A percentile compares a stretch with the other conserved stretches of the same genome.
Conservation (phyloP, 2,113 vertebrate genomes). For the Solea senegalensis region DNA sequence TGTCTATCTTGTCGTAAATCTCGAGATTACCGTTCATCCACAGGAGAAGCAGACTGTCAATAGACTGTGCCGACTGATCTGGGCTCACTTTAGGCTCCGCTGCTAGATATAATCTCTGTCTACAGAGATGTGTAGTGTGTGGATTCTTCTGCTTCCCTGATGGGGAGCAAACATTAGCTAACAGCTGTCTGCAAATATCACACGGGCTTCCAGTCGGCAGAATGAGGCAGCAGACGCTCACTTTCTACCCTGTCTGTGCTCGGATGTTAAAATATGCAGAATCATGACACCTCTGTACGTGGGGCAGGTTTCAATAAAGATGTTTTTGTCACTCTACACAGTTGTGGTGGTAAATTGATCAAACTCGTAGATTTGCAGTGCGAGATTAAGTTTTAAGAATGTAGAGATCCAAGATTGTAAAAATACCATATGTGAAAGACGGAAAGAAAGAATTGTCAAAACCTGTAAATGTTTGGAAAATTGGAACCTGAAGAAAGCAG, state of each 20-base stretch:
- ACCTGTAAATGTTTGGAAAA: too few species aligned
- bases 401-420: too few species aligned
- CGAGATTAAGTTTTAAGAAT: too few species aligned
- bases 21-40: too few species aligned
- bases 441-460: too few species aligned
- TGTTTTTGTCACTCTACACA: neutral
- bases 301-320: neutral
- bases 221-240: neutral
- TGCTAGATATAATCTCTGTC: neutral
- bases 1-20: too few species aligned
- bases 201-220: neutral
- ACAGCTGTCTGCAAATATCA: constrained; percentile 2
- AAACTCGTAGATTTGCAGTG: too few species aligned
- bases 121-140: neutral
- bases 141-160: neutral
- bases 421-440: too few species aligned
- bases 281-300: neutral
- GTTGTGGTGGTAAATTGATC: too few species aligned
- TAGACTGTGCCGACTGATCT: neutral
- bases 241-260: neutral
- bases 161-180: neutral
- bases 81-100: neutral
- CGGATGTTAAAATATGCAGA: neutral
- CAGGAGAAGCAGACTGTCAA: too few species aligned
- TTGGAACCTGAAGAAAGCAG: too few species aligned